Conservation (phyloP, 2,888 invertebrate genomes). For the Caenorhabditis japonica region DNA sequence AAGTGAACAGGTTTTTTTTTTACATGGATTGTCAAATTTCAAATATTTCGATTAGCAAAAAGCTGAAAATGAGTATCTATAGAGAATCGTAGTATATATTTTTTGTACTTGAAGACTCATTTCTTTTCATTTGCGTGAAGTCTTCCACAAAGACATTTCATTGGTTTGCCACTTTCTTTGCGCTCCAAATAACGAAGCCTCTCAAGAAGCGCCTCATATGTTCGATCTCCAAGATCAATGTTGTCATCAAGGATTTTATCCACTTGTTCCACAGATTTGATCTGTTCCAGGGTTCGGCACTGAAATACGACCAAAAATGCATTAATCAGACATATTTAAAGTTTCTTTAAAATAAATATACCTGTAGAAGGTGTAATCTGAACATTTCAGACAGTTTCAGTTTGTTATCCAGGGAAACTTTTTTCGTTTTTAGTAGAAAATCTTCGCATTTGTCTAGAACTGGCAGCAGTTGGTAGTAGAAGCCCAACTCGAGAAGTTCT, state of each 20-base stretch:
- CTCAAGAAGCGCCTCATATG: slow-evolving; percentile 20
- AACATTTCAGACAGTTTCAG: slow-evolving; percentile 29
- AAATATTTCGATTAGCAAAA: too few relatives aligned
- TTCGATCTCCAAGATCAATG: slow-evolving; percentile 25
- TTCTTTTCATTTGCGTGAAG: too few relatives aligned
- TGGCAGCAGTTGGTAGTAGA: not conserved
- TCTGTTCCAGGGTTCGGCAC: slow-evolving; percentile 26
- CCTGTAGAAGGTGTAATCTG: slow-evolving; percentile 21
- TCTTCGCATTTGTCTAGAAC: slow-evolving; percentile 31
- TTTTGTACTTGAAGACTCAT: too few relatives aligned
- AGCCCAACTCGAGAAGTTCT: slow-evolving; percentile 19
- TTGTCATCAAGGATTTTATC: slow-evolving; percentile 33
- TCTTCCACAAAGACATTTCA: not conserved
- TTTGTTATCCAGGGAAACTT: slow-evolving; percentile 17
- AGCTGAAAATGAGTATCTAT: too few relatives aligned
- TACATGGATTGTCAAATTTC: too few relatives aligned
- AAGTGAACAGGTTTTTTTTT: too few relatives aligned
- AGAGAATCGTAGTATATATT: too few relatives aligned
- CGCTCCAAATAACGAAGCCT: slow-evolving; percentile 5
- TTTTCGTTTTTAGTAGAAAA: slow-evolving; percentile 20
- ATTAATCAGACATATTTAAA: not conserved
- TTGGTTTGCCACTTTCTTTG: not conserved
- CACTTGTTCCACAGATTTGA: slow-evolving; percentile 1
- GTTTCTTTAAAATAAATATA: not conserved
- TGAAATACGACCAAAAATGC: slow-evolving; percentile 14